Conservation (phyloP, 2,888 invertebrate species). For the Ryuthela nishihirai region DNA sequence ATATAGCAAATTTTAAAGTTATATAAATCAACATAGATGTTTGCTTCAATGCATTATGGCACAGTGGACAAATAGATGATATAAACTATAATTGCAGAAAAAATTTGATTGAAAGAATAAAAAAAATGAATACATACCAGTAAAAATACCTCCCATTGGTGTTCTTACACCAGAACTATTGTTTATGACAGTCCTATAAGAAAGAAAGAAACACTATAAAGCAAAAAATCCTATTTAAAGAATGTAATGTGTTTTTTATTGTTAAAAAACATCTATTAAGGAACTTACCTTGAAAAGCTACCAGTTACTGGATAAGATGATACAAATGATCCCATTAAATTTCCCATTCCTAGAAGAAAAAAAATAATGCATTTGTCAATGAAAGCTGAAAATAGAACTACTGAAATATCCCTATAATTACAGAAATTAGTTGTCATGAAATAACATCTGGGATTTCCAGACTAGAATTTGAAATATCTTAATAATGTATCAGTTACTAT, state of each 20-base stretch:
- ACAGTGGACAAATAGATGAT: too few species aligned
- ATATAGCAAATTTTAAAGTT: too few species aligned
- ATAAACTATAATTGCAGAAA: too few species aligned
- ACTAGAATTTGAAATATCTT: too few species aligned
- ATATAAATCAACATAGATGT: too few species aligned
- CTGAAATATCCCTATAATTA: too few species aligned
- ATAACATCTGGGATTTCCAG: too few species aligned
- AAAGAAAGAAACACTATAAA: background rate
- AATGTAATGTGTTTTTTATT: background rate
- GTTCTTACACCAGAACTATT: slow-evolving; percentile 83
- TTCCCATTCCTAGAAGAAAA: slow-evolving; percentile 60
- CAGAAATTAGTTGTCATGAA: too few species aligned
- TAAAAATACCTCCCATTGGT: slow-evolving; percentile 73
- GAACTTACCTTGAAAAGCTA: slow-evolving; percentile 52
- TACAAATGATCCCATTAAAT: slow-evolving; percentile 75
- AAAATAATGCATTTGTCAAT: too few species aligned
- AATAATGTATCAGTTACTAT: too few species aligned
- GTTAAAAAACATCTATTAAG: background rate
- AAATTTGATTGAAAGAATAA: background rate
- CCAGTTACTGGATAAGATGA: slow-evolving; percentile 75
- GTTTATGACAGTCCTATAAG: slow-evolving; percentile 66
- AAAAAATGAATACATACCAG: slow-evolving; percentile 53
- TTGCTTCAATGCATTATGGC: too few species aligned
- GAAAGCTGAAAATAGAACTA: too few species aligned
- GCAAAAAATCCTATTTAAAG: background rate